Conservation (phyloP, 2,888 invertebrate genomes). For the Polydrusus cervinus region DNA sequence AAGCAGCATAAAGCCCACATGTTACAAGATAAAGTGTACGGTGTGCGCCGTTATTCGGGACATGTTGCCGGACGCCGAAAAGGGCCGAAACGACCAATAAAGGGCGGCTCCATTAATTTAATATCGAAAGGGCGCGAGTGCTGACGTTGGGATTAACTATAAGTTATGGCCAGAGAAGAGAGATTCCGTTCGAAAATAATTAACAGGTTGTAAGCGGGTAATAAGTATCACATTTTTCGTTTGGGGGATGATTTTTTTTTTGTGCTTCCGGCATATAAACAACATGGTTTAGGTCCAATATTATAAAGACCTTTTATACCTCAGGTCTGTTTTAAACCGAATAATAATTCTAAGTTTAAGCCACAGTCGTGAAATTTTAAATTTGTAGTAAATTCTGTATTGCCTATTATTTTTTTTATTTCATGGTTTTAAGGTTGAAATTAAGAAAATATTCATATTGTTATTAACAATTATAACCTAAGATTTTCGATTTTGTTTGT, state of each 20-base stretch:
- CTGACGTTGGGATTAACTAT: constrained; percentile 39
- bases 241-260: neutral
- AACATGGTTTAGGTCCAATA: no score
- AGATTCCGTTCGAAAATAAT: constrained; percentile 29
- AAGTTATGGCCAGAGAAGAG: constrained; percentile 28
- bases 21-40: constrained; percentile 69
- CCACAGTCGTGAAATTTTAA: no score
- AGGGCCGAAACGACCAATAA: constrained; percentile 48
- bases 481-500: no score
- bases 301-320: no score
- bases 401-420: no score
- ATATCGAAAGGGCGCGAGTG: constrained; percentile 46
- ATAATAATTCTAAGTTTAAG: no score
- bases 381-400: no score
- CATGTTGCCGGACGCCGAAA: constrained; percentile 46
- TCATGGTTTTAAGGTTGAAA: no score
- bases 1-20: constrained; percentile 67
- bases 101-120: constrained; percentile 48
- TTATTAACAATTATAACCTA: no score
- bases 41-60: constrained; percentile 60
- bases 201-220: constrained; percentile 22
- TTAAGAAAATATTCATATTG: no score
- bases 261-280: neutral
- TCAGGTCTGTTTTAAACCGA: no score
- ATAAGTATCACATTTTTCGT: neutral